Conservation (phyloP, 2,888 invertebrate genomes). For the Thecophora atra region DNA sequence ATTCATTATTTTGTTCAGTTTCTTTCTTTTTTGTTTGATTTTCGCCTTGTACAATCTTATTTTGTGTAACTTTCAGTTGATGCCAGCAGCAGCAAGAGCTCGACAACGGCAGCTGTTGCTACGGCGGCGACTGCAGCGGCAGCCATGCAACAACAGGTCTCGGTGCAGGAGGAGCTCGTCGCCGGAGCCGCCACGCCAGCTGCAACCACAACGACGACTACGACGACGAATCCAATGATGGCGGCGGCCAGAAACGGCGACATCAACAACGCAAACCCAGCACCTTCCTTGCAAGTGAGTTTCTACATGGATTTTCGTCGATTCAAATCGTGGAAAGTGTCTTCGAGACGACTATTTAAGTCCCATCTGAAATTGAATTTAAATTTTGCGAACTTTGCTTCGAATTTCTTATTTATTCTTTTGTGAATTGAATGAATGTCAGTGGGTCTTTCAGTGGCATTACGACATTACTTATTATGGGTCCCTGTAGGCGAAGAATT, state of each 20-base stretch:
- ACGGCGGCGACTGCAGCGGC: constrained; percentile 45
- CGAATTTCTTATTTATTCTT: too few species aligned
- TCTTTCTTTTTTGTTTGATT: constrained; percentile 37
- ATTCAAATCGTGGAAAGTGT: too few species aligned
- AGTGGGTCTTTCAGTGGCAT: too few species aligned
- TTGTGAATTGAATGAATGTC: too few species aligned
- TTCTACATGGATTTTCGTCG: too few species aligned
- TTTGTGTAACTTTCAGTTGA: constrained; percentile 53
- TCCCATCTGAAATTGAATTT: too few species aligned
- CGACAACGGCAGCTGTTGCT: constrained; percentile 24
- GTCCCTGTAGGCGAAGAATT: too few species aligned
- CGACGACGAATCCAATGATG: constrained; percentile 65
- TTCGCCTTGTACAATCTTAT: constrained; percentile 20
- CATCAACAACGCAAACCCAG: constrained; percentile 53
- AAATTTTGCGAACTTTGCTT: too few species aligned
- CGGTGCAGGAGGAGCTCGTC: constrained; percentile 58
- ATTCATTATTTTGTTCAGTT: neutral
- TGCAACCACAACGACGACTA: constrained; percentile 48
- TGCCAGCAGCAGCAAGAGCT: constrained; percentile 53
- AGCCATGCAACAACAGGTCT: constrained; percentile 53
- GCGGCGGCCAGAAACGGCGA: constrained; percentile 72
- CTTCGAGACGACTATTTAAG: too few species aligned
- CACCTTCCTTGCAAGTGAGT: constrained; percentile 68
- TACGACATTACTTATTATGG: too few species aligned
- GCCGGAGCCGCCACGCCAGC: constrained; percentile 61